Percentiles rank a stretch among this genome's conserved stretches.
These are phyloP conservation scores for Parazoanthus darwini DNA, from an alignment of 92 coral and sea anemone genomes.

Conservation along the genomic window DNA sequence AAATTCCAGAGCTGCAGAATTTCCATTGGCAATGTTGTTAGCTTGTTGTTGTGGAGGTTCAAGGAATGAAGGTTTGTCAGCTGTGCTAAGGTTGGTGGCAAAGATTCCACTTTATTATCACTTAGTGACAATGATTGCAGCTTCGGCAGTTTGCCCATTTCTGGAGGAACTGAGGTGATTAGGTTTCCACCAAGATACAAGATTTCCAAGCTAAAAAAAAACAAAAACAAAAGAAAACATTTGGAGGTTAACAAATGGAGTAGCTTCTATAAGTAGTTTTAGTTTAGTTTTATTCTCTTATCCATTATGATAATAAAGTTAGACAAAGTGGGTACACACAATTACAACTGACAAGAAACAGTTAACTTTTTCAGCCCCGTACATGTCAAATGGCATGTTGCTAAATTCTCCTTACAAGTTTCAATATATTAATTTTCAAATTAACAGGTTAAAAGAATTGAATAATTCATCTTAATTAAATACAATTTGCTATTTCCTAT, in stretches of 20 bases:
- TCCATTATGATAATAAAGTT: too few relatives aligned
- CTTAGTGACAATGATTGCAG: slow-evolving; percentile 79
- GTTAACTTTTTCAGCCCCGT: too few relatives aligned
- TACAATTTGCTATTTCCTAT: too few relatives aligned
- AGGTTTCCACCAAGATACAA: slow-evolving; percentile 97
- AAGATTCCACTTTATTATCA: slow-evolving; percentile 79
- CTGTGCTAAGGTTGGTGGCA: slow-evolving; percentile 76
- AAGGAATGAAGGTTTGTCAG: slow-evolving; percentile 81
- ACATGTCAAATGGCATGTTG: too few relatives aligned
- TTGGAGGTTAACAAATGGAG: not conserved
- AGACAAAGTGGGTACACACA: too few relatives aligned
- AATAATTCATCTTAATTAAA: too few relatives aligned
- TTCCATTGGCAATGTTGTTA: slow-evolving; percentile 85
- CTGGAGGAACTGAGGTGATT: slow-evolving; percentile 71
- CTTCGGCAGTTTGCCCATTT: slow-evolving; percentile 78
- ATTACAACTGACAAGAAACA: too few relatives aligned
- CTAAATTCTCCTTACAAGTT: too few relatives aligned
- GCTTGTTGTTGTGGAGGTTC: slow-evolving; percentile 88
- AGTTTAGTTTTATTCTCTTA: too few relatives aligned
- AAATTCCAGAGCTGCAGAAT: slow-evolving; percentile 87
- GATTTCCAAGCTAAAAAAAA: slow-evolving; percentile 75
- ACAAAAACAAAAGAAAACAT: not conserved
- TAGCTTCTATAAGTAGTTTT: not conserved
- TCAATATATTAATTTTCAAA: too few relatives aligned
- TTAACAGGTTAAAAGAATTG: too few relatives aligned